Base-by-base conservation (phyloP, 2,888 invertebrate genomes). In the Ichneumoninae sp. region DNA sequence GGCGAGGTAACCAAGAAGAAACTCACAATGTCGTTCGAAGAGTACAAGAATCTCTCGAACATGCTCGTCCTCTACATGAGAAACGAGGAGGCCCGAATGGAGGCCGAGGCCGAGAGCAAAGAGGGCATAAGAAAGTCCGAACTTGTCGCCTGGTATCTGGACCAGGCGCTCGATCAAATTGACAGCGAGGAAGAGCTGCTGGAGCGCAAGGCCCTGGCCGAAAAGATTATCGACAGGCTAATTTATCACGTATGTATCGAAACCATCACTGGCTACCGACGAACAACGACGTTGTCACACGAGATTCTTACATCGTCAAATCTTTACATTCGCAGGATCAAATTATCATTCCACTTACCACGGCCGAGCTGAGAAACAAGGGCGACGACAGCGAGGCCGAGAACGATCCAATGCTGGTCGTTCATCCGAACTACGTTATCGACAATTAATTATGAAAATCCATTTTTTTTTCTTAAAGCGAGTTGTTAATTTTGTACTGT, bases 341-440 rank as follows among this genome's bases (percentile, higher is more conserved):
- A 95, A 96, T 98, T 70, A 96, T 98, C 89, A 97, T 98, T 89
- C 96, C 97, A 0, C 94, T 98, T 70, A 95, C 95, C 0, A 95
- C 95, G 85, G 94, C 95, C 75, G 94, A 95, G 89, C 94, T 95
- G 81, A 94, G 95, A 50, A 90, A 95, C 7, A 95, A 94, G 89
- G 95, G 94, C 26, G 94, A 95, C n/a, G 93, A 95, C 0, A 70
- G 36, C 30, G 87, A 70, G 0, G 95, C 95, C 0, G 96, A 96
- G 82, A 96, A 97, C 47, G 97, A 98, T 94, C 98, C 98, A 0
- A 93, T 98, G 60, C 94, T 99, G 5, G 98, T 99, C 19, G 99
- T 99, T 0, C 99, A 99, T 95, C 99, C 99, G 0, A 99, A 99
- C 94, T 99, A 98, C 93, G 96, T 98, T 68, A 95, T 98, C 66